Evolutionary conservation across 2,797 vertebrate genomes (phyloP).

Genomic region (Nothura maculosa): DNA sequence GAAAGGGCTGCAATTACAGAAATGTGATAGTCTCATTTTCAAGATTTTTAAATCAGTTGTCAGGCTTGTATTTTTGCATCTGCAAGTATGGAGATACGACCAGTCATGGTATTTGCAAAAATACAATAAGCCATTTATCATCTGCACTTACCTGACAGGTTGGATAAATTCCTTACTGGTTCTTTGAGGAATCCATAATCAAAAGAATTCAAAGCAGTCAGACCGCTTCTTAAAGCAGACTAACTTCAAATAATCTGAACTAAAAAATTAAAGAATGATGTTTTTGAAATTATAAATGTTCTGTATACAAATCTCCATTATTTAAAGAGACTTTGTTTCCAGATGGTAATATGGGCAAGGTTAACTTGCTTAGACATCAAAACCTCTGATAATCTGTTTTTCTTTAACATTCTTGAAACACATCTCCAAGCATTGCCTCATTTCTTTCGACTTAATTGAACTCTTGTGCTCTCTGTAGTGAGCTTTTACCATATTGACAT

Average conservation of each 20-base stretch:
- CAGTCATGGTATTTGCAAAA: background rate
- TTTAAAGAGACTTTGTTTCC: background rate
- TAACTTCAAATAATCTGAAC: background rate
- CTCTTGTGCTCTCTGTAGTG: background rate
- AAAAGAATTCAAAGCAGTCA: background rate
- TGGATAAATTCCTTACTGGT: background rate
- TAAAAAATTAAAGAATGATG: background rate
- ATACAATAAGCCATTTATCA: background rate
- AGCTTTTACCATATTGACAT: background rate
- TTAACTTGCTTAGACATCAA: background rate
- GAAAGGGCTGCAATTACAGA: background rate
- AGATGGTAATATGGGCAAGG: background rate
- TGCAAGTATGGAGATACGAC: background rate
- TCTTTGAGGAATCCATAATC: background rate
- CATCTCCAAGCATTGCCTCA: background rate
- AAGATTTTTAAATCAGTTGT: background rate
- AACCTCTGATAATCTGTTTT: background rate
- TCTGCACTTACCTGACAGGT: background rate
- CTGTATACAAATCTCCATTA: background rate
- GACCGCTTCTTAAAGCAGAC: background rate
- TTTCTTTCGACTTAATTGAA: background rate
- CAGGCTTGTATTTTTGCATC: background rate
- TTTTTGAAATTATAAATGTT: background rate
- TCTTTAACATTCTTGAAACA: background rate
- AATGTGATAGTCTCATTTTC: background rate